phyloP scores from a whole-genome alignment of 2,113 vertebrate species.

The Chaetura pelagica region DNA sequence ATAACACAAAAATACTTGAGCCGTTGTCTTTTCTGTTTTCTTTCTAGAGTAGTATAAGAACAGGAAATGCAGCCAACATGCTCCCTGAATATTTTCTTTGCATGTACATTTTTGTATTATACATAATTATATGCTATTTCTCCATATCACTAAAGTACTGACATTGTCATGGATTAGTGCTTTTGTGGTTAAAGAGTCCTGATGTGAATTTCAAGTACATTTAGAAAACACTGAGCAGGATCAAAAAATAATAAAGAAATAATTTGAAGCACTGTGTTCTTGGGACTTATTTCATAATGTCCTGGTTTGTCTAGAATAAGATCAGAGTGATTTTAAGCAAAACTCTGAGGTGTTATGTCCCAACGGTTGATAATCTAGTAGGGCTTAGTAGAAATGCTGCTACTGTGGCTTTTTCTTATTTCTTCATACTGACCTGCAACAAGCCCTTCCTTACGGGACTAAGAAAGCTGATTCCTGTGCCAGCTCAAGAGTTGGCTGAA shows the following conservation, averaged over 20 bases:
- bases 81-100: background rate
- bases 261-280: background rate
- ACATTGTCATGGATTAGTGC: background rate
- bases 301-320: background rate
- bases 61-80: background rate
- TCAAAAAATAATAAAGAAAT: background rate
- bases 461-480: background rate
- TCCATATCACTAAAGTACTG: background rate
- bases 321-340: background rate
- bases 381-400: background rate
- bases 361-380: background rate
- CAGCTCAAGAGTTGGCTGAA: background rate
- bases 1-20: background rate
- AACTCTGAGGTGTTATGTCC: background rate
- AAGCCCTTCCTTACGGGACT: background rate
- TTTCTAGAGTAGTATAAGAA: background rate
- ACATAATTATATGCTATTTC: background rate
- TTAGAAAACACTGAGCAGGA: background rate
- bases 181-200: background rate
- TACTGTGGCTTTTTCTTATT: background rate
- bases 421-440: background rate
- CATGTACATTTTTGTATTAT: background rate
- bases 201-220: background rate
- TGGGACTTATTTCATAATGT: background rate
- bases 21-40: background rate